These are phyloP conservation scores for Aporophyla lueneburgensis DNA, from an alignment of 2,888 invertebrate genomes.

Conservation along the genomic window DNA sequence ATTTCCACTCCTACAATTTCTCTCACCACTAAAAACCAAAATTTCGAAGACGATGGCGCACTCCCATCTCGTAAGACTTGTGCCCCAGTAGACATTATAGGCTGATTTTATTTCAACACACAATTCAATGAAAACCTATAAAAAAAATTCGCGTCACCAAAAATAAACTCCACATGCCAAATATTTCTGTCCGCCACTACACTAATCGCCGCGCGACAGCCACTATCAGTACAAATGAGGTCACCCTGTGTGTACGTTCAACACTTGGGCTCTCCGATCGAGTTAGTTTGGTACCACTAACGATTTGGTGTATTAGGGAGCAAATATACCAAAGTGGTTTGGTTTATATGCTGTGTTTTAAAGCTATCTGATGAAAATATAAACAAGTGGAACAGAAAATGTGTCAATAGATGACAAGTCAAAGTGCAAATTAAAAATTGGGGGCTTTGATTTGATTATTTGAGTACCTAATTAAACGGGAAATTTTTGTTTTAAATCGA, in stretches of 20 bases:
- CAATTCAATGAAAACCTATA: too few relatives aligned
- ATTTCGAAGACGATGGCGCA: too few relatives aligned
- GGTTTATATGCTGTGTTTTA: neutral
- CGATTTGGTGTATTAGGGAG: constrained; percentile 3
- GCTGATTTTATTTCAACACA: too few relatives aligned
- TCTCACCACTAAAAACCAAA: too few relatives aligned
- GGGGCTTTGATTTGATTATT: too few relatives aligned
- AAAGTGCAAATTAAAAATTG: too few relatives aligned
- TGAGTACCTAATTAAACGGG: too few relatives aligned
- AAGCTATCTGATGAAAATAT: neutral
- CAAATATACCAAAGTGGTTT: constrained; percentile 7
- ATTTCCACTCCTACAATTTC: too few relatives aligned
- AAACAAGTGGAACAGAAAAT: neutral
- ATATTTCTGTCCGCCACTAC: constrained; percentile 16
- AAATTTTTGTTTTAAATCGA: too few relatives aligned
- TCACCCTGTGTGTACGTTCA: constrained; percentile 28
- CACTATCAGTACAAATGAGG: constrained; percentile 51
- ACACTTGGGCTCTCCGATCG: constrained; percentile 18
- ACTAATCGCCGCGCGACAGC: constrained; percentile 1
- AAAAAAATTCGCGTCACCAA: neutral
- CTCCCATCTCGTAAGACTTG: too few relatives aligned
- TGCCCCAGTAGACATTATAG: too few relatives aligned
- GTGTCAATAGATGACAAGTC: neutral
- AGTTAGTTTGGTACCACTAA: constrained; percentile 18
- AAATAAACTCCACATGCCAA: neutral